Percentiles rank a stretch among this genome's conserved stretches.
phyloP scores from a whole-genome alignment of 2,797 vertebrate genomes.

The Alectoris magna region DNA sequence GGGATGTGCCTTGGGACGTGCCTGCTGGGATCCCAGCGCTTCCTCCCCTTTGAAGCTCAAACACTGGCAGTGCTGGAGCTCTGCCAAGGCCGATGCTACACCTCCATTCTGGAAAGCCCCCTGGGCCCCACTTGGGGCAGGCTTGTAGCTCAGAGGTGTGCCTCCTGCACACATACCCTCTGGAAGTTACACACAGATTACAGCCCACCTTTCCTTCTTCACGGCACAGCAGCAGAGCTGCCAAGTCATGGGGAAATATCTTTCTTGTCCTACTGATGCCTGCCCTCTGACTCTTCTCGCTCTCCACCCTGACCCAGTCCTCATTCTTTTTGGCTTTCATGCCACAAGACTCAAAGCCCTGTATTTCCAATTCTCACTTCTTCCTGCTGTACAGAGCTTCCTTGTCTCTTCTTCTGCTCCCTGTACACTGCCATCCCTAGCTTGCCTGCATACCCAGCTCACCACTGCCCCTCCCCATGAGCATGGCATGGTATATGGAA shows the following conservation, averaged over 20 bases:
- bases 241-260: background rate
- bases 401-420: background rate
- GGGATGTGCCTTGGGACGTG: background rate
- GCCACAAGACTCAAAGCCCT: background rate
- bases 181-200: background rate
- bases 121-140: background rate
- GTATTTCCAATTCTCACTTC: background rate
- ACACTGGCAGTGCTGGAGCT: background rate
- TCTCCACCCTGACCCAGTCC: background rate
- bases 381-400: background rate
- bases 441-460: background rate
- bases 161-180: background rate
- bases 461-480: background rate
- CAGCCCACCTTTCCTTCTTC: background rate
- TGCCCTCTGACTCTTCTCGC: background rate
- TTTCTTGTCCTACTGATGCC: background rate
- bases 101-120: background rate
- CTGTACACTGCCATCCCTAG: background rate
- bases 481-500: accelerated
- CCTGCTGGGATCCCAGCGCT: background rate
- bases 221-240: accelerated
- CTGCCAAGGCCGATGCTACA: background rate
- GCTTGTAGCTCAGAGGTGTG: background rate
- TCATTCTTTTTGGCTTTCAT: background rate
- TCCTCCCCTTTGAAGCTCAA: background rate